Evolutionary conservation across 2,888 invertebrate genomes (phyloP), one percentile per base, ranked within the genome.

Genomic region (Platycnemis pennipes): DNA sequence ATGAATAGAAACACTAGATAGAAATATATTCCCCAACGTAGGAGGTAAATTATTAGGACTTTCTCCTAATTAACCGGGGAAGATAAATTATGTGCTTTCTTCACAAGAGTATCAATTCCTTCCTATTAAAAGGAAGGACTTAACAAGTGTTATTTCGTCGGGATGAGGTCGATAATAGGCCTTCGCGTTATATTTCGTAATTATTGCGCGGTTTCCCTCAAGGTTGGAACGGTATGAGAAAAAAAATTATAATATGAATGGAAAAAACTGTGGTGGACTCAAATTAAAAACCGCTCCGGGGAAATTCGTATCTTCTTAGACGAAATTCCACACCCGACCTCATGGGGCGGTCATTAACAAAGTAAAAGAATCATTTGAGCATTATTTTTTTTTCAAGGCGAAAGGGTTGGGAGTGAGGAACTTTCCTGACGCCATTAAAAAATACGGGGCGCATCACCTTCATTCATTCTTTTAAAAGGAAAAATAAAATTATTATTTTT

Each of bases 251-350:
- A 22, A 37, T 77, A 77, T 37, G 37, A 63, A 63, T 19, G 49
- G 7, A 16, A 11, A 22, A 63, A 49, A 49, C 49, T 49, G 37
- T 37, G 37, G 77, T 37, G 37, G 37, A 31, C 77, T 37, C 77
- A 37, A 77, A 77, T 37, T 77, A 37, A 77, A 37, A 77, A 77
- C 3, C 8, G 19, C 8, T 26, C 37, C 31, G 31, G 77, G 37
- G 77, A 77, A 77, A 77, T 77, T 77, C 77, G 13, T 69, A 37
- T 77, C 77, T 37, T 77, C 77, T 77, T 77, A 37, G 77, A 77
- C 77, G 37, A 77, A 37, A 77, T 77, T 77, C 77, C 77, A 77
- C 77, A 31, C 13, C 31, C 63, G n/a, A n/a, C 77, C 77, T 37
- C 31, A 63, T 16, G 37, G n/a, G 31, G 11, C 26, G 37, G 37